Conservation (phyloP, 2,888 invertebrate genomes). For the Agrotis puta region DNA sequence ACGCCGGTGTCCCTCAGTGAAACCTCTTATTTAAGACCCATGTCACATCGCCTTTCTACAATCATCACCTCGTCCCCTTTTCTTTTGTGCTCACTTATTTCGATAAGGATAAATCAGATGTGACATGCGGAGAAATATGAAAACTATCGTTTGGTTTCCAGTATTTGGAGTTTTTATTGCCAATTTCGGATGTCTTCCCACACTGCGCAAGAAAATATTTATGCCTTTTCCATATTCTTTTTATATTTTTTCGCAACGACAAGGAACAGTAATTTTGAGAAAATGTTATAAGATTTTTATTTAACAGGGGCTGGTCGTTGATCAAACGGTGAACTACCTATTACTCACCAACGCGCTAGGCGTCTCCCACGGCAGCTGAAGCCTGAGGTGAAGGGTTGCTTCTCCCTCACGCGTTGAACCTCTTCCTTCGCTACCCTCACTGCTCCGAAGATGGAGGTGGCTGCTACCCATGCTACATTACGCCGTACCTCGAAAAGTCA, state of each 20-base stretch:
- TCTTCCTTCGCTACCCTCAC: too few relatives aligned
- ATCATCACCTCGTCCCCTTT: conserved; percentile 52
- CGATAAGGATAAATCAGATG: conserved; percentile 23
- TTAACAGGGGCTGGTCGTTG: too few relatives aligned
- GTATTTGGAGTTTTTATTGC: conserved; percentile 9
- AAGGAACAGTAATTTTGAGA: not conserved
- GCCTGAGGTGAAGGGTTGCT: too few relatives aligned
- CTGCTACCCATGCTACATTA: too few relatives aligned
- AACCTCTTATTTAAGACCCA: conserved; percentile 60
- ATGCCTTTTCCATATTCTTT: not conserved
- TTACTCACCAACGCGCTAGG: too few relatives aligned
- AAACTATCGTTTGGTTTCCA: conserved; percentile 12
- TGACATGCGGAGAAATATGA: conserved; percentile 5
- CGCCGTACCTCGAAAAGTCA: too few relatives aligned
- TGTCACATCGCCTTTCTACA: conserved; percentile 58
- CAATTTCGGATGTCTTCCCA: not conserved
- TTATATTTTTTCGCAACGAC: not conserved
- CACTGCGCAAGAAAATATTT: conserved; percentile 13
- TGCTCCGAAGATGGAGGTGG: too few relatives aligned
- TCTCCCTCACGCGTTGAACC: too few relatives aligned
- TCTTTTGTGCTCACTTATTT: conserved; percentile 49
- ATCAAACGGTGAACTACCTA: too few relatives aligned
- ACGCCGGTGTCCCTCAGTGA: conserved; percentile 46
- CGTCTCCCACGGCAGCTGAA: too few relatives aligned
- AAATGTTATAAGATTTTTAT: not conserved